Evolutionary conservation across 2,888 invertebrate genomes (phyloP), one percentile per base, ranked within the genome.

Genomic region (Limnephilus rhombicus): DNA sequence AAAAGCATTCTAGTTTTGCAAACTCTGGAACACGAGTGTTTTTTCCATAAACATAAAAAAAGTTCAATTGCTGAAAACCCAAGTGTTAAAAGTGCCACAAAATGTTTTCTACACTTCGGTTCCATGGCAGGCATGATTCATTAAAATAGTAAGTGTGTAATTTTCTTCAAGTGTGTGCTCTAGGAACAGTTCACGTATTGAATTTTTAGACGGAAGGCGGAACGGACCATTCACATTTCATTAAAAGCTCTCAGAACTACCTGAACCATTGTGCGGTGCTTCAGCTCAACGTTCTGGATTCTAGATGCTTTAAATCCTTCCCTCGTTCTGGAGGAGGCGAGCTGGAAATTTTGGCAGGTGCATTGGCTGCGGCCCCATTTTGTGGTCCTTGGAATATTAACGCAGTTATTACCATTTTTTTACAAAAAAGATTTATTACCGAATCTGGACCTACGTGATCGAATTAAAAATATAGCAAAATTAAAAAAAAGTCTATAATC

Each of bases 201-300:
- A 24, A 68, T 68, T 24, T 68, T 68, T 68, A 68, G 68, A 68
- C 24, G 68, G 68, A 68, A 68, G 68, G 68, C 24, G 68, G 68
- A 68, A 24, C 68, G 68, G 68, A 68, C 68, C 68, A 24, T 68
- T 68, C 68, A 37, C 37, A 83, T 83, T 83, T 83, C 34, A 83
- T 83, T 83, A 37, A 83, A 83, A 83, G 37, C 83, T 31, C 83
- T 83, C 37, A 37, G 37, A 83, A 83, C 83, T 83, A 83, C 83
- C 31, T 18, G 83, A 37, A 83, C 31, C 31, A 37, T 83, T 83
- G 83, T 83, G 37, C 37, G 34, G 83, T 31, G 18, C 83, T 83
- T 37, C 83, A 37, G 11, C 45, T 13, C 13, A 12, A 45, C 45
- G 45, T 12, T 45, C 45, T 45, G 45, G 45, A 12, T 83, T 34